These are phyloP conservation scores for Stenotaenia linearis DNA, from an alignment of 2,888 invertebrate genomes.

Conservation along the genomic window DNA sequence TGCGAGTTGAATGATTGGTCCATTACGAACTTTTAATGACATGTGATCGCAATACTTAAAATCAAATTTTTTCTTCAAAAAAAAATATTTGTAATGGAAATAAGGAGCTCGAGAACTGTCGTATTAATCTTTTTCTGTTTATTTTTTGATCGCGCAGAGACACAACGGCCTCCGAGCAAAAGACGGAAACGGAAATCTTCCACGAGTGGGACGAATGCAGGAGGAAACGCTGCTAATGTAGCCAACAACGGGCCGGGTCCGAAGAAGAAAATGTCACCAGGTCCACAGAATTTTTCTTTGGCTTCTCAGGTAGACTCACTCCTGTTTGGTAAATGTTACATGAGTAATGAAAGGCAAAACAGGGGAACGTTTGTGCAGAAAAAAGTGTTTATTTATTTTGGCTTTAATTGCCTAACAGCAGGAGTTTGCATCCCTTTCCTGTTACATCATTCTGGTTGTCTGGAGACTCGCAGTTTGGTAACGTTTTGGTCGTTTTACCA, in stretches of 20 bases:
- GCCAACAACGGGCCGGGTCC: slow-evolving; percentile 58
- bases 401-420: no score
- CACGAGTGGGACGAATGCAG: slow-evolving; percentile 61
- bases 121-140: neutral
- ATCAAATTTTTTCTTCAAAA: neutral
- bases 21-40: neutral
- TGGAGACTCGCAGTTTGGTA: no score
- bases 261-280: slow-evolving; percentile 92
- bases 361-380: neutral
- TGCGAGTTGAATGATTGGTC: neutral
- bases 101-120: neutral
- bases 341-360: neutral
- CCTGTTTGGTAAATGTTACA: neutral
- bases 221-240: slow-evolving; percentile 44
- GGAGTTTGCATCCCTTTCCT: no score
- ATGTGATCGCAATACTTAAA: neutral
- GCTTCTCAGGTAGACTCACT: slow-evolving; percentile 70
- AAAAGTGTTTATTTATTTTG: neutral
- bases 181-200: slow-evolving; percentile 92
- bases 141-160: slow-evolving; percentile 58
- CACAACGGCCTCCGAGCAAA: slow-evolving; percentile 89
- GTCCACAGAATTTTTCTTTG: slow-evolving; percentile 85
- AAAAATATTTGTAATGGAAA: neutral
- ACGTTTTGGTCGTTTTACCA: neutral
- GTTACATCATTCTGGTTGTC: no score